A percentile compares a stretch with the other conserved stretches of the same genome.
Conservation (phyloP, 1,140 invertebrate species). For the Nasonia vitripennis region DNA sequence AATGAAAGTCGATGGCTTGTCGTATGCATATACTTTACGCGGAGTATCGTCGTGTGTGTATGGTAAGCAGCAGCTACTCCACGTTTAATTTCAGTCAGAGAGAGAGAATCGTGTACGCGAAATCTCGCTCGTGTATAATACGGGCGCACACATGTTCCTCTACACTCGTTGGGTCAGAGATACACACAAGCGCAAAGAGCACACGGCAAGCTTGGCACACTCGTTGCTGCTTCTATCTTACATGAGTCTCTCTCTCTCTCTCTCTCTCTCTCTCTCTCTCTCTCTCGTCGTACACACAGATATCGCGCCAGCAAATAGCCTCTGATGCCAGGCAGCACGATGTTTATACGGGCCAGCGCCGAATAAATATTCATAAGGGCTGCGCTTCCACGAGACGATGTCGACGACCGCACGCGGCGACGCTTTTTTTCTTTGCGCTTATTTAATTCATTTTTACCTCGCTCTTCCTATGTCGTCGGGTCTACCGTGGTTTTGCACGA, state of each 20-base stretch:
- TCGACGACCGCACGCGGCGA: background rate
- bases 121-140: background rate
- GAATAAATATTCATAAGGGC: background rate
- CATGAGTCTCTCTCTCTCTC: background rate
- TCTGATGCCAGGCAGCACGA: background rate
- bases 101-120: background rate
- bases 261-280: too few species aligned
- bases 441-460: background rate
- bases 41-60: too few species aligned
- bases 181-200: background rate
- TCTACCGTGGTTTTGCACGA: too few species aligned
- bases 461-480: background rate
- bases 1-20: too few species aligned
- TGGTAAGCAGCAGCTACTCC: background rate
- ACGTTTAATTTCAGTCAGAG: background rate
- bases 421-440: background rate
- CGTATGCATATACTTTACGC: too few species aligned
- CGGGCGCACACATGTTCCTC: background rate
- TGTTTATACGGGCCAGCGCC: conserved; percentile 6
- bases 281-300: background rate
- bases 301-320: background rate
- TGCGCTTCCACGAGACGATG: background rate
- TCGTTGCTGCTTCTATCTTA: background rate
- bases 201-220: background rate
- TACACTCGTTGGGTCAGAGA: background rate